Evolutionary conservation across 64 coral and sea anemone genomes (phyloP).

Genomic region (Stylophora pistillata): DNA sequence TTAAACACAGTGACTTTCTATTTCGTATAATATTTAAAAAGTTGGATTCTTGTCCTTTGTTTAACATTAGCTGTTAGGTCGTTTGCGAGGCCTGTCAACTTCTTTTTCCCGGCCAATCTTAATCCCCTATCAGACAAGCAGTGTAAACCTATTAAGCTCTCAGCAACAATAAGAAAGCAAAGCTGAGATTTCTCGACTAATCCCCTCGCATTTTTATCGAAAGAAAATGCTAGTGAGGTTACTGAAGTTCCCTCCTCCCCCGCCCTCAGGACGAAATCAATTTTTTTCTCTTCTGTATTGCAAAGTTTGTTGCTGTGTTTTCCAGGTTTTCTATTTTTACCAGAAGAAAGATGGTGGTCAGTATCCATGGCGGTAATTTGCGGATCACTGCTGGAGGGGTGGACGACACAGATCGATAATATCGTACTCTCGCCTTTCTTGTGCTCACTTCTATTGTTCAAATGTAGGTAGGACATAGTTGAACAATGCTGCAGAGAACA

Average conservation of each 20-base stretch:
- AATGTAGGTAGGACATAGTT: slow-evolving; percentile 39
- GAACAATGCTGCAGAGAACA: not conserved
- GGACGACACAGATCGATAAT: slow-evolving; percentile 90
- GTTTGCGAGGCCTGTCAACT: not conserved
- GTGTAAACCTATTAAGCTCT: no score
- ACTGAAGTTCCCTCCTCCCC: not conserved
- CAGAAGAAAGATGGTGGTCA: slow-evolving; percentile 33
- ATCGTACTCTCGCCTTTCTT: slow-evolving; percentile 76
- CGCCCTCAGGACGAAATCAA: not conserved
- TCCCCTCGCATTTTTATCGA: no score
- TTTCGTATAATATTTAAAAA: not conserved
- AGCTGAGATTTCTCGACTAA: no score
- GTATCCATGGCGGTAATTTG: slow-evolving; percentile 20
- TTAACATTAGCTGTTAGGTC: no score
- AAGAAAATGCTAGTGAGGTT: no score
- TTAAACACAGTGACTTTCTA: slow-evolving; percentile 13
- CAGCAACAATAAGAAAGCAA: no score
- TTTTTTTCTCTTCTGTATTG: not conserved
- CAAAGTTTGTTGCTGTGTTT: not conserved
- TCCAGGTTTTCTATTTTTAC: slow-evolving; percentile 37
- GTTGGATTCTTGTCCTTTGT: not conserved
- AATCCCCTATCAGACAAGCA: no score
- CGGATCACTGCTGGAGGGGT: slow-evolving; percentile 71
- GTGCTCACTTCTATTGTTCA: slow-evolving; percentile 59
- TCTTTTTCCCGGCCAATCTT: no score